These are phyloP conservation scores for Caenorhabditis tropicalis DNA, from an alignment of 1,140 invertebrate species.

Conservation along the genomic window DNA sequence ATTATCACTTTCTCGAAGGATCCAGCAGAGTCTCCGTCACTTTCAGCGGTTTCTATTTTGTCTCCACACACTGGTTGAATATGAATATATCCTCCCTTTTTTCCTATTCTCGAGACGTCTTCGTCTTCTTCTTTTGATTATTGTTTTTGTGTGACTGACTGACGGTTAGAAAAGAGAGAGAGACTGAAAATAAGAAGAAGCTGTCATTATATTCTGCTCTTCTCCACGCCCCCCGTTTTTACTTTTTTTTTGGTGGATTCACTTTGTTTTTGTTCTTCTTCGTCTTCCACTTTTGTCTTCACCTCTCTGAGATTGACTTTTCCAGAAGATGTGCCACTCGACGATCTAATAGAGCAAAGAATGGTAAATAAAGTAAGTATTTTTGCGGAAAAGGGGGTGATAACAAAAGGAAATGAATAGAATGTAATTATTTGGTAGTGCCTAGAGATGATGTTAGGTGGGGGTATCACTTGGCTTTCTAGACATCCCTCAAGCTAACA, in stretches of 20 bases:
- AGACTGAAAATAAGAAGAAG: slow-evolving; percentile 11
- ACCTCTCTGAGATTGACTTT: neutral
- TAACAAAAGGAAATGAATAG: neutral
- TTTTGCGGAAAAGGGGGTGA: neutral
- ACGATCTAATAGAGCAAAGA: slow-evolving; percentile 29
- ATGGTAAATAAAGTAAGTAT: slow-evolving; percentile 35
- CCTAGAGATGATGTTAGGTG: too few species aligned
- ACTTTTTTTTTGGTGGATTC: too few species aligned
- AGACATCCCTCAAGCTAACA: too few species aligned
- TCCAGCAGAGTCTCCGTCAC: neutral
- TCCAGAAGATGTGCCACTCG: neutral
- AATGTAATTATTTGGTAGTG: neutral
- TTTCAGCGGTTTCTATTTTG: neutral
- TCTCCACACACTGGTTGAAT: neutral
- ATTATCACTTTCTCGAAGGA: neutral
- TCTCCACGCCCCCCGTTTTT: neutral
- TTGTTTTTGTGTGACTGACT: slow-evolving; percentile 3
- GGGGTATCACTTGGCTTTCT: too few species aligned
- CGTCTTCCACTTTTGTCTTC: neutral
- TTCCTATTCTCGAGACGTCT: neutral
- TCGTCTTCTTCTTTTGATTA: neutral
- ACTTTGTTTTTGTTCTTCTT: neutral
- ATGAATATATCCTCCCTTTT: neutral
- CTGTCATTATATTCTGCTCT: slow-evolving; percentile 36
- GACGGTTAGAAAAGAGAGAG: neutral